Evolutionary conservation across 2,113 vertebrate genomes (phyloP).

Genomic region (Amphiprion ocellaris): DNA sequence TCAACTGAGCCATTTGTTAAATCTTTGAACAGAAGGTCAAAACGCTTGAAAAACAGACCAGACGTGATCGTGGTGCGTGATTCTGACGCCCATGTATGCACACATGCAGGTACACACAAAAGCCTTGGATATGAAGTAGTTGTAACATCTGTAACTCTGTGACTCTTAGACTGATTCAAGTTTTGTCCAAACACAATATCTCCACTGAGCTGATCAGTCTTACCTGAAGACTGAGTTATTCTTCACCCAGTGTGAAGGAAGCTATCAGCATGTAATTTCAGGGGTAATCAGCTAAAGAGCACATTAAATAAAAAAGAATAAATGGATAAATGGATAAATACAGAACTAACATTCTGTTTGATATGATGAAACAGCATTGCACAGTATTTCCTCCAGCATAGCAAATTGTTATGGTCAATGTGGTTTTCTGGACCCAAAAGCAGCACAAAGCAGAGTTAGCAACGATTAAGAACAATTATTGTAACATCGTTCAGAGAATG

Average conservation of each 20-base stretch:
- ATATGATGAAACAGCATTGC: neutral
- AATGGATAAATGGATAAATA: no score
- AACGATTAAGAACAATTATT: no score
- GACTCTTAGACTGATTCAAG: no score
- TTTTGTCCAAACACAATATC: neutral
- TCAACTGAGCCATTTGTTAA: constrained; percentile 62
- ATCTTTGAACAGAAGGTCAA: constrained; percentile 74
- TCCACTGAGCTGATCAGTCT: neutral
- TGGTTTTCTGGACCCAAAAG: no score
- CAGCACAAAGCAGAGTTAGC: no score
- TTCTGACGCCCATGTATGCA: neutral
- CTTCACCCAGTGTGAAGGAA: neutral
- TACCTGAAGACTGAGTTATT: neutral
- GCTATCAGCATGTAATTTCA: neutral
- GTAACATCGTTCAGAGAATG: no score
- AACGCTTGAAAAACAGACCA: constrained; percentile 50
- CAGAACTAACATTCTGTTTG: neutral
- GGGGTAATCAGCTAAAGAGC: neutral
- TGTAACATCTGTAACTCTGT: no score
- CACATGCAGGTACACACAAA: neutral
- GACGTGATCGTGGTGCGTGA: constrained; percentile 20
- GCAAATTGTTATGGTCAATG: no score
- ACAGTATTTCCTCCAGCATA: no score
- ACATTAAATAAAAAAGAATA: neutral
- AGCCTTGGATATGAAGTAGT: neutral